Percentiles rank a stretch among this genome's conserved stretches.
These are phyloP conservation scores for Enteromius unitaeniatus DNA, from an alignment of 2,797 vertebrate genomes.

Conservation along the genomic window DNA sequence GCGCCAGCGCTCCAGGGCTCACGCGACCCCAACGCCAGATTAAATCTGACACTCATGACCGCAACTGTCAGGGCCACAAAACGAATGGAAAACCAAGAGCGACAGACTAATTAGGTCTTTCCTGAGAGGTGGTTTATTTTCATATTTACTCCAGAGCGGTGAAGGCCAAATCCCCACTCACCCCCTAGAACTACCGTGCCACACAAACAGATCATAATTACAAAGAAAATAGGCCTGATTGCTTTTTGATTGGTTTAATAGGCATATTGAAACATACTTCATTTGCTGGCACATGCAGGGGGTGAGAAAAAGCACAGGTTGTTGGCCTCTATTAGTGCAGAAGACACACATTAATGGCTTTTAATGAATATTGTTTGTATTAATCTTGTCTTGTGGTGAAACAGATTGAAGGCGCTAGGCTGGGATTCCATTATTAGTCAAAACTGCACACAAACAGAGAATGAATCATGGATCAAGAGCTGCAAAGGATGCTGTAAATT, in stretches of 20 bases:
- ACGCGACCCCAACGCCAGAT: slow-evolving; percentile 75
- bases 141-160: slow-evolving; percentile 76
- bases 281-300: slow-evolving; percentile 47
- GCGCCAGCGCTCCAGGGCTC: slow-evolving; percentile 68
- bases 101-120: slow-evolving; percentile 78
- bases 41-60: slow-evolving; percentile 79
- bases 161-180: slow-evolving; percentile 58
- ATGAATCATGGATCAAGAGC: slow-evolving; percentile 47
- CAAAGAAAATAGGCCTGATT: slow-evolving; percentile 58
- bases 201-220: slow-evolving; percentile 62
- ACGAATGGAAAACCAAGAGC: slow-evolving; percentile 67
- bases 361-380: slow-evolving; percentile 47
- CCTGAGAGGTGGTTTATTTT: slow-evolving; percentile 76
- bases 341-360: slow-evolving; percentile 35
- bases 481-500: slow-evolving; percentile 55
- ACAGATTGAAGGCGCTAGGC: slow-evolving; percentile 23
- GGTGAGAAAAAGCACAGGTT: slow-evolving; percentile 38
- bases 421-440: slow-evolving; percentile 37
- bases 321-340: slow-evolving; percentile 35
- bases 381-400: slow-evolving; percentile 45
- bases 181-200: slow-evolving; percentile 44
- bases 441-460: slow-evolving; percentile 35
- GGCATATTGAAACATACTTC: slow-evolving; percentile 57
- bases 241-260: slow-evolving; percentile 62
- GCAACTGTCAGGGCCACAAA: slow-evolving; percentile 73